phyloP scores from a whole-genome alignment of 2,888 invertebrate genomes.

The Galerucella pusilla region DNA sequence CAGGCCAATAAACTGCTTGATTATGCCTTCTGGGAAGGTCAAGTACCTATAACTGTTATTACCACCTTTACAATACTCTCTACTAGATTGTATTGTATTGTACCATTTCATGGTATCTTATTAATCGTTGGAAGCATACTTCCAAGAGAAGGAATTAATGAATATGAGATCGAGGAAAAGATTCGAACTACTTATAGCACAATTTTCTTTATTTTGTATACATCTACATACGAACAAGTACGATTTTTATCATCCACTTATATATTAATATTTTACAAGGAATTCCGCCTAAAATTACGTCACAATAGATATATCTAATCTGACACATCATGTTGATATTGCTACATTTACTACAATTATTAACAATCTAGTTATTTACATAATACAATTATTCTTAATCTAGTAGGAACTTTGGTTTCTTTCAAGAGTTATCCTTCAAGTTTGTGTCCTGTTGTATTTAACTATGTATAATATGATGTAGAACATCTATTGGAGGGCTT shows the following conservation, averaged over 20 bases:
- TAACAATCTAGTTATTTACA: conserved; percentile 43
- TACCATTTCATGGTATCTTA: no score
- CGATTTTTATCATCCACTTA: conserved; percentile 61
- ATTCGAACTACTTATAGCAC: conserved; percentile 48
- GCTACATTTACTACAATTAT: conserved; percentile 37
- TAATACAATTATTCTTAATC: conserved; percentile 39
- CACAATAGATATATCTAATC: conserved; percentile 55
- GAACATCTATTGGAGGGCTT: no score
- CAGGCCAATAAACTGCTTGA: background rate
- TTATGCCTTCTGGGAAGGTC: no score
- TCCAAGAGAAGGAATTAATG: background rate
- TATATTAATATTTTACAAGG: conserved; percentile 49
- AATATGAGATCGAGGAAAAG: background rate
- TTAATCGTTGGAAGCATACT: no score
- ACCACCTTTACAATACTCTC: no score
- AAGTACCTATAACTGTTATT: no score
- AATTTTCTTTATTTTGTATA: conserved; percentile 61
- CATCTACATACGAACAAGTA: conserved; percentile 65
- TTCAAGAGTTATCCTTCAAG: conserved; percentile 62
- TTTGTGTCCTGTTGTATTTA: conserved; percentile 35
- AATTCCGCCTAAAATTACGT: conserved; percentile 45
- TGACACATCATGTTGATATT: conserved; percentile 38
- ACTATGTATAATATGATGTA: no score
- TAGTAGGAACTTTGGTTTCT: conserved; percentile 73
- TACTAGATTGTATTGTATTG: no score